Percentiles rank a stretch among this genome's conserved stretches.
phyloP scores from a whole-genome alignment of 2,888 invertebrate genomes.

The Pollenia amentaria region DNA sequence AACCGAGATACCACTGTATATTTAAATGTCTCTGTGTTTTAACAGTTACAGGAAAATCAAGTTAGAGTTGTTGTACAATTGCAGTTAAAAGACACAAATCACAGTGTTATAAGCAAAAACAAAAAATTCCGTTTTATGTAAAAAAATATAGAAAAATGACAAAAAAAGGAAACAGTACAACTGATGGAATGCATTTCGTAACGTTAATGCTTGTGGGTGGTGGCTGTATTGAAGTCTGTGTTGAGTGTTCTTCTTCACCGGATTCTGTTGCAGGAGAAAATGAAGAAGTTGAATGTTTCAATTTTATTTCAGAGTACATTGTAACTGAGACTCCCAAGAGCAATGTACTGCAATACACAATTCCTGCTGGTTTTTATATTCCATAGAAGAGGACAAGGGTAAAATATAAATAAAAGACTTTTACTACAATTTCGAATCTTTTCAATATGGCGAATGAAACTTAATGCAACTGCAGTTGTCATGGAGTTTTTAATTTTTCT shows the following conservation, averaged over 20 bases:
- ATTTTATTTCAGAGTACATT: slow-evolving; percentile 33
- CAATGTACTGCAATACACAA: slow-evolving; percentile 55
- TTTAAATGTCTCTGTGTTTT: background rate
- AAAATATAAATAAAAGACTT: slow-evolving; percentile 29
- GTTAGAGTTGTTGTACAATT: slow-evolving; percentile 28
- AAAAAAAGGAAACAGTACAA: slow-evolving; percentile 6
- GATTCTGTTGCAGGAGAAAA: slow-evolving; percentile 7
- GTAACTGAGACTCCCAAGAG: slow-evolving; percentile 59
- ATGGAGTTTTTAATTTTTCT: slow-evolving; percentile 25
- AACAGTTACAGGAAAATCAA: slow-evolving; percentile 14
- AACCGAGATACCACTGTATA: too few species aligned
- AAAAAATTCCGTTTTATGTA: slow-evolving; percentile 48
- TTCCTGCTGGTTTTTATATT: background rate
- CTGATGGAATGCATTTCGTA: slow-evolving; percentile 29
- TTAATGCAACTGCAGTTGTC: slow-evolving; percentile 54
- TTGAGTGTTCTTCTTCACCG: background rate
- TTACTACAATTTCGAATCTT: slow-evolving; percentile 27
- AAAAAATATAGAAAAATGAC: background rate
- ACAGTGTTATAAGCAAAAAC: slow-evolving; percentile 29
- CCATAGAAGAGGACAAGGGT: slow-evolving; percentile 38
- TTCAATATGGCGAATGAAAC: slow-evolving; percentile 27
- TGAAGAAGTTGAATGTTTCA: slow-evolving; percentile 35
- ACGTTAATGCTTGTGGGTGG: slow-evolving; percentile 24
- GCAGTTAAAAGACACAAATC: slow-evolving; percentile 31
- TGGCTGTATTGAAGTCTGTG: slow-evolving; percentile 11